Evolutionary conservation across 2,797 vertebrate species (phyloP).

Genomic region (Catostomus latipinnis): DNA sequence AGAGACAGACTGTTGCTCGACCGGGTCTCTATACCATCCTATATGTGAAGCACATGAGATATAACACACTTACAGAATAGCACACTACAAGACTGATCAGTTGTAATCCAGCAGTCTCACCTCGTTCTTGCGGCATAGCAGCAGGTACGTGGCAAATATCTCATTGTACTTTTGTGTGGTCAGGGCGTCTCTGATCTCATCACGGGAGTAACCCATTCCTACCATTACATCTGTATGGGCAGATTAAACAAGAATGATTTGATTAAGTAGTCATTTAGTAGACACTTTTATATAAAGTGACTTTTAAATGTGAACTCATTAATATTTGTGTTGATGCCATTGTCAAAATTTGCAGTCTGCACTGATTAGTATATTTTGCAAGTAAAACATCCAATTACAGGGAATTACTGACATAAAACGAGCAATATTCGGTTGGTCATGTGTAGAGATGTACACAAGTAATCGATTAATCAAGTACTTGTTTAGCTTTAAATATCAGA

Average conservation of each 20-base stretch:
- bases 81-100: neutral
- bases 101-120: slow-evolving; percentile 65
- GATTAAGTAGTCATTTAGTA: neutral
- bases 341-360: no score
- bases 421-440: no score
- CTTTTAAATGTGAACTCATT: no score
- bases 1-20: slow-evolving; percentile 86
- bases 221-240: slow-evolving; percentile 89
- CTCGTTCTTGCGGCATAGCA: slow-evolving; percentile 91
- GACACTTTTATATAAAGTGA: neutral
- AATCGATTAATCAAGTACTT: no score
- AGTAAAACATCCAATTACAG: no score
- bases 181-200: slow-evolving; percentile 94
- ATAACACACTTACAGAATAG: slow-evolving; percentile 2
- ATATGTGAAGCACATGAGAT: slow-evolving; percentile 36
- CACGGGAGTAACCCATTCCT: slow-evolving; percentile 90
- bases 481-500: no score
- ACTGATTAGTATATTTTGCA: no score
- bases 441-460: no score
- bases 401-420: no score
- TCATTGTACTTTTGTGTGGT: slow-evolving; percentile 94
- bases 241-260: neutral
- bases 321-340: no score
- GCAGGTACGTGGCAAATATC: slow-evolving; percentile 93
- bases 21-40: slow-evolving; percentile 84